These are phyloP conservation scores for Strigamia transsilvanica DNA, from an alignment of 2,888 invertebrate genomes.

Conservation along the genomic window DNA sequence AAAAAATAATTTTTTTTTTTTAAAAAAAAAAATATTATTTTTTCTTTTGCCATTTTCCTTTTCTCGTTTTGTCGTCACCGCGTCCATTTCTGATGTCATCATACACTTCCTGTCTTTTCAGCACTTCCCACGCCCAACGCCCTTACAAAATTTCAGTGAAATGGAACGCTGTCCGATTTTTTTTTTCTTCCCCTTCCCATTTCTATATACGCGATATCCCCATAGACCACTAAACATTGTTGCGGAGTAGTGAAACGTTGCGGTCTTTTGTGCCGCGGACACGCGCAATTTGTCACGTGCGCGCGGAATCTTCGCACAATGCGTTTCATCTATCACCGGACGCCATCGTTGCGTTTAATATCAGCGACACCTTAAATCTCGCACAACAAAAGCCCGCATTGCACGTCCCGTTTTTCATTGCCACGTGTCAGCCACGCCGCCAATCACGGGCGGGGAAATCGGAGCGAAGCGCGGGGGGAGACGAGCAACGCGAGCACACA, in stretches of 20 bases:
- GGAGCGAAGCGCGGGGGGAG: background rate
- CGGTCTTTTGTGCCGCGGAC: constrained; percentile 18
- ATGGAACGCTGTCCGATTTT: constrained; percentile 3
- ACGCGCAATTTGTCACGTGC: constrained; percentile 44
- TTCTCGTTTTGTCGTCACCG: background rate
- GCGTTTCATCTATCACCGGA: constrained; percentile 38
- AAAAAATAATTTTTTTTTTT: too few relatives aligned
- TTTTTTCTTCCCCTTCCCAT: background rate
- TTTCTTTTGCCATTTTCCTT: constrained; percentile 14
- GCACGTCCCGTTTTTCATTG: constrained; percentile 35
- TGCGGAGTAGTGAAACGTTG: constrained; percentile 1
- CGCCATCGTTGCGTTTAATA: constrained; percentile 44
- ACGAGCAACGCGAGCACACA: background rate
- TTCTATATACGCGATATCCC: background rate
- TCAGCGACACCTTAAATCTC: constrained; percentile 44
- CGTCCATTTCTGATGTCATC: constrained; percentile 38
- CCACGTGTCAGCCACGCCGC: constrained; percentile 28
- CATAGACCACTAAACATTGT: constrained; percentile 36
- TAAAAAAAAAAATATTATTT: background rate
- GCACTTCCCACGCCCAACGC: constrained; percentile 4
- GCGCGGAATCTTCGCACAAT: constrained; percentile 40
- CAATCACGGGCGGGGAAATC: constrained; percentile 25
- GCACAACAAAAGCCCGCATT: constrained; percentile 17
- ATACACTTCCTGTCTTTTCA: constrained; percentile 14
- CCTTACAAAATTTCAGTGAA: constrained; percentile 7